Percentiles rank a stretch among this genome's conserved stretches.
Conservation (phyloP, 2,113 vertebrate genomes). For the Rhea americana region DNA sequence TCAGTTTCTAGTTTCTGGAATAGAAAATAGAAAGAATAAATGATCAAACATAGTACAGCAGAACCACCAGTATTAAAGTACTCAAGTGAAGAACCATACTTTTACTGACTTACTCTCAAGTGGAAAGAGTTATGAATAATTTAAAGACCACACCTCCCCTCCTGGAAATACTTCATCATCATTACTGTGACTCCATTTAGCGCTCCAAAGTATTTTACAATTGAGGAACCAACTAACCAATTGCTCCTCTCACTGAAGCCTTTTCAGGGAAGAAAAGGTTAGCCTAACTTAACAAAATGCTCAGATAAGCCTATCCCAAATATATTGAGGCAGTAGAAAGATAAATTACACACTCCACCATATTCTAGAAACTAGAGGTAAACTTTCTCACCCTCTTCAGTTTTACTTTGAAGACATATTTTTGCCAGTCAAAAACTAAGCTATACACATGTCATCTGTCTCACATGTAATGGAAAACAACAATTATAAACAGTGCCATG, state of each 20-base stretch:
- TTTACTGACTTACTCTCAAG: not conserved
- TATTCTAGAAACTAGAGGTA: not conserved
- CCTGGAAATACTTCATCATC: not conserved
- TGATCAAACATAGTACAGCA: not conserved
- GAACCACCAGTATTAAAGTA: not conserved
- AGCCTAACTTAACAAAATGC: not conserved
- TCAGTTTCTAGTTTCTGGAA: not conserved
- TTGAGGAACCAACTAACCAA: not conserved
- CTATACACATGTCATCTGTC: fast-evolving
- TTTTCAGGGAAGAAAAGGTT: not conserved
- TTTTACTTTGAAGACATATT: not conserved
- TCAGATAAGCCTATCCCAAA: not conserved
- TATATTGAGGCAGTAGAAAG: not conserved
- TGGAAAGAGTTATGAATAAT: not conserved
- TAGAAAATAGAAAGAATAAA: not conserved
- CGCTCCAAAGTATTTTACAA: not conserved
- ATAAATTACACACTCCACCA: not conserved
- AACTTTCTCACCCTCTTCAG: not conserved
- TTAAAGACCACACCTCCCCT: not conserved
- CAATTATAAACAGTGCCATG: not conserved
- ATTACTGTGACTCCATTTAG: not conserved
- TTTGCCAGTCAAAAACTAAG: not conserved
- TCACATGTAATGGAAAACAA: not conserved
- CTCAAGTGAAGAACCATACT: too few relatives aligned
- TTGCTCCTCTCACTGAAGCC: not conserved